Evolutionary conservation across 1,140 invertebrate species (phyloP).

Genomic region (Fopius arisanus): DNA sequence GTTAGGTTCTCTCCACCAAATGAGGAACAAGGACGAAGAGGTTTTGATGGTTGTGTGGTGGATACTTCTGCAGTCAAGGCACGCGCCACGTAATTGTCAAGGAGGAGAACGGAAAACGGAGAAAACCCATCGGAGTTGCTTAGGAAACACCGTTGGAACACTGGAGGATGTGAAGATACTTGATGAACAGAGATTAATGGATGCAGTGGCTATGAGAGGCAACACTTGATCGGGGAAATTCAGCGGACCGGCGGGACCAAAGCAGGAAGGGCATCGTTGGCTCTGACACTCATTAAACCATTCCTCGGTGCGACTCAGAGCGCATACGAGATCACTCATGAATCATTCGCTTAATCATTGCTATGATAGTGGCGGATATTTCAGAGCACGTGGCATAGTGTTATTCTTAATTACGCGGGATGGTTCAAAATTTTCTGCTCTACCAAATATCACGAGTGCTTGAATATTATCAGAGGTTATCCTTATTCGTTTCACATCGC

Average conservation of each 20-base stretch:
- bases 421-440: no score
- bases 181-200: conserved; percentile 27
- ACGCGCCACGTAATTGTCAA: conserved; percentile 63
- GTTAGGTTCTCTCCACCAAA: background rate
- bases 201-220: conserved; percentile 21
- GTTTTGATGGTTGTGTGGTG: conserved; percentile 49
- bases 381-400: no score
- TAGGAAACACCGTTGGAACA: background rate
- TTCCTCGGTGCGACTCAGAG: conserved; percentile 42
- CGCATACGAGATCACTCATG: conserved; percentile 56
- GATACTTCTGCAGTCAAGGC: conserved; percentile 59
- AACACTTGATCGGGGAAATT: conserved; percentile 6
- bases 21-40: background rate
- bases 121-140: background rate
- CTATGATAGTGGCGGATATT: conserved; percentile 42
- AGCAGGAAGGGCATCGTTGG: conserved; percentile 21
- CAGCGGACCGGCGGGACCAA: conserved; percentile 21
- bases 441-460: no score
- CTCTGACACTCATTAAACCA: conserved; percentile 56
- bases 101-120: conserved; percentile 29
- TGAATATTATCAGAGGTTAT: no score
- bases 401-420: no score
- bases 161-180: background rate
- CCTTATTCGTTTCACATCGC: no score
- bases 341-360: conserved; percentile 56